Evolutionary conservation across 2,113 vertebrate species (phyloP).

Genomic region (Lepisosteus oculatus): DNA sequence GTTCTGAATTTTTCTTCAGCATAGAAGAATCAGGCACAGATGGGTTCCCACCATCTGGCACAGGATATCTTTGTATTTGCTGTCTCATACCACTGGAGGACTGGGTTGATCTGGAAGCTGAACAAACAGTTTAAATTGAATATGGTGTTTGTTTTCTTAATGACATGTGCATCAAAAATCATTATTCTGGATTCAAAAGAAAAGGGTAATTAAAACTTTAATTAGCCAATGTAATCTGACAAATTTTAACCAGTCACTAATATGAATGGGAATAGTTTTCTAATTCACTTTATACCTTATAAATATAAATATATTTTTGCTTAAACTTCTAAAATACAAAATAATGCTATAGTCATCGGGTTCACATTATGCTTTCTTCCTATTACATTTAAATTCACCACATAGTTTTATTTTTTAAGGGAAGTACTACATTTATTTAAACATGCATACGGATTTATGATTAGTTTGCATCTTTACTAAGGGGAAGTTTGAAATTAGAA

Average conservation of each 20-base stretch:
- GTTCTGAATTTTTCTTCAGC: slow-evolving; percentile 38
- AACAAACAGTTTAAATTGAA: slow-evolving; percentile 17
- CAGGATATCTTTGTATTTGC: slow-evolving; percentile 40
- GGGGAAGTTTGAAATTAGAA: too few species aligned
- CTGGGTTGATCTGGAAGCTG: slow-evolving; percentile 63
- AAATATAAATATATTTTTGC: too few species aligned
- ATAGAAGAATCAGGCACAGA: slow-evolving; percentile 46
- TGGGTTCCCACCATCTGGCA: slow-evolving; percentile 16
- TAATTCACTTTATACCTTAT: too few species aligned
- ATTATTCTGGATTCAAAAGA: background rate
- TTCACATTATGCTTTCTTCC: too few species aligned
- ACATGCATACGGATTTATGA: too few species aligned
- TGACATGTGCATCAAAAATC: slow-evolving; percentile 2
- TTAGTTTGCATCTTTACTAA: too few species aligned
- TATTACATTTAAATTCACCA: too few species aligned
- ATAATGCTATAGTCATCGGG: too few species aligned
- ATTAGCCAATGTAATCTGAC: slow-evolving; percentile 6
- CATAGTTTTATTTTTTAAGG: too few species aligned
- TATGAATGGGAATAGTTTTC: too few species aligned
- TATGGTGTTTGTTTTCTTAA: background rate
- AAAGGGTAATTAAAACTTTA: background rate
- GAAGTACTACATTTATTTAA: too few species aligned
- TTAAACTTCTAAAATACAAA: too few species aligned
- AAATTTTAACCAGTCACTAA: background rate
- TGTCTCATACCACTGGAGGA: slow-evolving; percentile 45